phyloP scores from a whole-genome alignment of 2,113 vertebrate genomes.

The Barbus barbus region DNA sequence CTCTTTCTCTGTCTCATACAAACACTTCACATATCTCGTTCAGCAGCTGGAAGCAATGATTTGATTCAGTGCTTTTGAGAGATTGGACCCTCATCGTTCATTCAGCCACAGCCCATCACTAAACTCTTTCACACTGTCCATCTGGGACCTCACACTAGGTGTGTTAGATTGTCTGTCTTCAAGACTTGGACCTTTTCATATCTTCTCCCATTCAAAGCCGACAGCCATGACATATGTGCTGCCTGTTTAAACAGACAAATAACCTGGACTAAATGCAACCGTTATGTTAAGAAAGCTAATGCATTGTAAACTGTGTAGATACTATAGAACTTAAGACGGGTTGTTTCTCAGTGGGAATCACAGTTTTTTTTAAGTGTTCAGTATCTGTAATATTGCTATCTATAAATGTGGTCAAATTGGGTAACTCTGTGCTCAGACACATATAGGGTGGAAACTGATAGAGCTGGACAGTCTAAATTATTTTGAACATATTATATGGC shows the following conservation, averaged over 20 bases:
- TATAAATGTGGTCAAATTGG: background rate
- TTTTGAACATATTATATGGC: no score
- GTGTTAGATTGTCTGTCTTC: conserved; percentile 15
- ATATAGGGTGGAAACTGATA: no score
- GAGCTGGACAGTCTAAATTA: no score
- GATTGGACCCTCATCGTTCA: conserved; percentile 56
- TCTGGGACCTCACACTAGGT: conserved; percentile 51
- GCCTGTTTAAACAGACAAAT: background rate
- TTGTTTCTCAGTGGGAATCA: background rate
- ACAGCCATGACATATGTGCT: background rate
- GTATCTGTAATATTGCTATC: background rate
- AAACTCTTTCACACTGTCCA: conserved; percentile 61
- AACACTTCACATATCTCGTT: conserved; percentile 44
- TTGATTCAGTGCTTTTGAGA: conserved; percentile 66
- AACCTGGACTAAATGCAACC: background rate
- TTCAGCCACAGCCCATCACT: conserved; percentile 49
- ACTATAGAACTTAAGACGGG: background rate
- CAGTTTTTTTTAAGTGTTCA: background rate
- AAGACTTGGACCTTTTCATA: conserved; percentile 24
- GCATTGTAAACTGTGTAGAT: background rate
- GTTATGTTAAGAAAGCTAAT: background rate
- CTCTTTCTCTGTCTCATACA: conserved; percentile 2
- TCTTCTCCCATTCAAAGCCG: background rate
- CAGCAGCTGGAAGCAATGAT: conserved; percentile 62
- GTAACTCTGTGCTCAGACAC: no score